Percentiles rank a stretch among this genome's conserved stretches.
Conservation (phyloP, 92 coral and sea anemone genomes). For the Ricordea florida region DNA sequence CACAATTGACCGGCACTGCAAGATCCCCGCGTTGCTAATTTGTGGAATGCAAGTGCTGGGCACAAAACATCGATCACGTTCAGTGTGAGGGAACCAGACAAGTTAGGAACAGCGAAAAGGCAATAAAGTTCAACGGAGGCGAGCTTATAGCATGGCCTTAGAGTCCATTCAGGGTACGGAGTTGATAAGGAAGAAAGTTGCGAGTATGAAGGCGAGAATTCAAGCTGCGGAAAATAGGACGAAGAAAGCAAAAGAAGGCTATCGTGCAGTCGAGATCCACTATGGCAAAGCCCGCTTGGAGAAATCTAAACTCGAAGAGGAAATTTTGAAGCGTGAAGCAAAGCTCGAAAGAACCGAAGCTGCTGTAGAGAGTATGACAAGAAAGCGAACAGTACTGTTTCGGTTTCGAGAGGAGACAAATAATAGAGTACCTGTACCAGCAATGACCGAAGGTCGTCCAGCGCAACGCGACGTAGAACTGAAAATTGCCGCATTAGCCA, state of each 20-base stretch:
- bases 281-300: too few relatives aligned
- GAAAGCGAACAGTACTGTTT: conserved; percentile 3
- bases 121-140: too few relatives aligned
- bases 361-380: neutral
- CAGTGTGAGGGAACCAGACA: too few relatives aligned
- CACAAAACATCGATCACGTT: too few relatives aligned
- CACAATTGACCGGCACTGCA: too few relatives aligned
- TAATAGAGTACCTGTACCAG: neutral
- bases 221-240: neutral
- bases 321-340: conserved; percentile 21
- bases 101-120: too few relatives aligned
- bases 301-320: conserved; percentile 12
- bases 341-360: conserved; percentile 28
- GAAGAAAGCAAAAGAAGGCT: neutral
- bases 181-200: conserved; percentile 3
- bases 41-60: too few relatives aligned
- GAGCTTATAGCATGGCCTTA: conserved; percentile 4
- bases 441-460: neutral
- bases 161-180: neutral
- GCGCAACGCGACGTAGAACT: neutral
- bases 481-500: conserved; percentile 11
- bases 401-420: conserved; percentile 13
- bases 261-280: neutral
- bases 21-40: too few relatives aligned
- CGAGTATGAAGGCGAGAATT: neutral